Conservation (phyloP, 2,113 vertebrate species). For the Sylvietta virens region DNA sequence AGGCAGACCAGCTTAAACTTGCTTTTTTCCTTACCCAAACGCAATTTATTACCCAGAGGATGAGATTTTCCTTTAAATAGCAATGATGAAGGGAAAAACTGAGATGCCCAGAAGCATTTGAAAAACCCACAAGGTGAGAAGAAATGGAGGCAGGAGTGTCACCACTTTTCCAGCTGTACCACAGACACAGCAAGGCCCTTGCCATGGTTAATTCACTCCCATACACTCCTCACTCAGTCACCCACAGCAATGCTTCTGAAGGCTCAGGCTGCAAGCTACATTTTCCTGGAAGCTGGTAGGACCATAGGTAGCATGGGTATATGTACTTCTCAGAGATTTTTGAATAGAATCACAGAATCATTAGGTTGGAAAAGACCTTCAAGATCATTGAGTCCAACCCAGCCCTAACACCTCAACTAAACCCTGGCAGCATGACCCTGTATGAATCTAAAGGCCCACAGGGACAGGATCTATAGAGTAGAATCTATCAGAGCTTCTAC, state of each 20-base stretch:
- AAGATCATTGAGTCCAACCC: not conserved
- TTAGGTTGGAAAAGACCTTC: not conserved
- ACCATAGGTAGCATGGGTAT: not conserved
- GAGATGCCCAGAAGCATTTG: not conserved
- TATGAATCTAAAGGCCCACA: not conserved
- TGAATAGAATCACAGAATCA: not conserved
- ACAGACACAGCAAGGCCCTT: not conserved
- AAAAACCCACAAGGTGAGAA: not conserved
- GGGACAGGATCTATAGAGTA: not conserved
- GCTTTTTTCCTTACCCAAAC: not conserved
- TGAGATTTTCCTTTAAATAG: not conserved
- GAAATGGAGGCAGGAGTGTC: fast-evolving
- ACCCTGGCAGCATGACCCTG: not conserved
- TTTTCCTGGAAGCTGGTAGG: not conserved
- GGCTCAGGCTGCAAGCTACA: not conserved
- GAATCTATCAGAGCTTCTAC: not conserved
- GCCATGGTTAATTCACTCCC: not conserved
- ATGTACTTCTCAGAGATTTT: not conserved
- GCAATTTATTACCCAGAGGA: not conserved
- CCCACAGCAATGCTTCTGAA: not conserved
- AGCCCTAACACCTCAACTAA: not conserved
- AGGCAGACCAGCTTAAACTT: not conserved
- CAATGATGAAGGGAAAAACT: fast-evolving
- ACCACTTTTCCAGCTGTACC: not conserved
- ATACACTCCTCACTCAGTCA: not conserved